Conservation (phyloP, 1,140 invertebrate genomes). For the Bombus picipes region DNA sequence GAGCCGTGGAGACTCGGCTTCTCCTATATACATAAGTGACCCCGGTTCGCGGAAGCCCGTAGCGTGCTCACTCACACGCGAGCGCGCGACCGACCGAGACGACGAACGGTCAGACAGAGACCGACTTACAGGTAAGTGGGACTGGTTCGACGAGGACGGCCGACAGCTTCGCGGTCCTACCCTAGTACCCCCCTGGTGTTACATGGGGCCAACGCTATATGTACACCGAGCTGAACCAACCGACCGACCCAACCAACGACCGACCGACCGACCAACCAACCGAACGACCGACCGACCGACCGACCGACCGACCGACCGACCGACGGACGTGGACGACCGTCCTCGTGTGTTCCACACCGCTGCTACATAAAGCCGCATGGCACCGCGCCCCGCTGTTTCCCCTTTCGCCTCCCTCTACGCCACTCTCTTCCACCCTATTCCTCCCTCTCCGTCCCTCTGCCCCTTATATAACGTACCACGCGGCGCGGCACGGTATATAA, state of each 20-base stretch:
- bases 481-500: conserved; percentile 33
- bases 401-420: background rate
- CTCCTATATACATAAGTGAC: conserved; percentile 78
- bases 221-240: conserved; percentile 10
- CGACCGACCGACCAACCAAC: background rate
- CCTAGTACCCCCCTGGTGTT: conserved; percentile 45
- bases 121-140: background rate
- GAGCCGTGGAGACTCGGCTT: conserved; percentile 51
- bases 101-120: conserved; percentile 39
- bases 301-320: background rate
- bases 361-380: conserved; percentile 58
- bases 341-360: conserved; percentile 56
- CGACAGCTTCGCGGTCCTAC: conserved; percentile 60
- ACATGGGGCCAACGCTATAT: conserved; percentile 64
- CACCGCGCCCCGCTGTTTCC: conserved; percentile 41
- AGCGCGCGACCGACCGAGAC: conserved; percentile 53
- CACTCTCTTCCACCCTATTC: background rate
- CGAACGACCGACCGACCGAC: background rate
- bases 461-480: conserved; percentile 55
- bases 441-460: background rate
- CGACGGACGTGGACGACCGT: conserved; percentile 44
- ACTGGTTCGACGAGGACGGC: conserved; percentile 36
- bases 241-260: background rate
- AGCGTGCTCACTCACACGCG: conserved; percentile 58
- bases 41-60: conserved; percentile 75